Conservation (phyloP, 2,888 invertebrate genomes). For the Gymnoscelis rufifasciata region DNA sequence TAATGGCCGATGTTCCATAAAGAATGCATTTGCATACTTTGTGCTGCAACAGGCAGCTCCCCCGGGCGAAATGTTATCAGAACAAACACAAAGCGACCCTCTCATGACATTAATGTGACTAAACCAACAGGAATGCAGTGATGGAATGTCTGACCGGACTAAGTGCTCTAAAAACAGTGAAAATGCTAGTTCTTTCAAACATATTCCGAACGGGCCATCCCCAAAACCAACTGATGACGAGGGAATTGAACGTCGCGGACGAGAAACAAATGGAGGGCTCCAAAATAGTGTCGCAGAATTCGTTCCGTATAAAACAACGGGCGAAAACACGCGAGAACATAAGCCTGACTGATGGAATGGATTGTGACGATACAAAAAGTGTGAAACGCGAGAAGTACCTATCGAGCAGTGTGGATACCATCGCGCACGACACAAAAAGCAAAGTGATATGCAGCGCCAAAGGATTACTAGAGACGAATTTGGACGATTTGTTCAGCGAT, state of each 20-base stretch:
- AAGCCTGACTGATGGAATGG: conserved; percentile 42
- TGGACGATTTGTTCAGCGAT: conserved; percentile 71
- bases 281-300: conserved; percentile 51
- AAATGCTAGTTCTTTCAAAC: conserved; percentile 74
- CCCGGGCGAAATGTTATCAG: conserved; percentile 34
- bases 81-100: conserved; percentile 59
- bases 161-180: conserved; percentile 68
- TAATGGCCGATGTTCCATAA: conserved; percentile 58
- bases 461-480: conserved; percentile 77
- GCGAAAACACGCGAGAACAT: conserved; percentile 61
- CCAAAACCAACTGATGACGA: conserved; percentile 54
- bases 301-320: conserved; percentile 58
- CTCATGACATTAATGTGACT: conserved; percentile 41
- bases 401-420: conserved; percentile 66
- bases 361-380: conserved; percentile 42
- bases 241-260: conserved; percentile 42
- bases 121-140: conserved; percentile 74
- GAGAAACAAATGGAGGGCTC: conserved; percentile 44
- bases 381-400: conserved; percentile 57
- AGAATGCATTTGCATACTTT: conserved; percentile 60
- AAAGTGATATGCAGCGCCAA: conserved; percentile 78
- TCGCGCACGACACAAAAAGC: conserved; percentile 60
- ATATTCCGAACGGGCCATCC: conserved; percentile 67
- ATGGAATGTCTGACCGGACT: conserved; percentile 73
- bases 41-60: conserved; percentile 47